Evolutionary conservation across 2,797 vertebrate genomes (phyloP).

Genomic region (Enteromius unitaeniatus): DNA sequence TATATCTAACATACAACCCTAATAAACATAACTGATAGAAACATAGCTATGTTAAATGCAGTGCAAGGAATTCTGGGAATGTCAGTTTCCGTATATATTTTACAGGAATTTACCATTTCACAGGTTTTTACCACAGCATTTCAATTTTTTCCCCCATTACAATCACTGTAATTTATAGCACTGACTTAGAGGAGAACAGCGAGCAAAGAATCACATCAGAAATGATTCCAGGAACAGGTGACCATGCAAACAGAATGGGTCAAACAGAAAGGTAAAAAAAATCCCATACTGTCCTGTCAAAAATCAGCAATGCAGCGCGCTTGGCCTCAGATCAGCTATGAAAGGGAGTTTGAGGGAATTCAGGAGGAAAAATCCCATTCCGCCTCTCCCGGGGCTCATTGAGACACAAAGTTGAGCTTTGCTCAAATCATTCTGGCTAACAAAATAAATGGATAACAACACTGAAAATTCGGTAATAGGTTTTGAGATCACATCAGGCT

Average conservation of each 20-base stretch:
- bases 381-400: conserved; percentile 20
- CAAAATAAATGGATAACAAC: conserved; percentile 62
- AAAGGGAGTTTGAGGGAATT: conserved; percentile 50
- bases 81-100: too few species aligned
- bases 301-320: not conserved
- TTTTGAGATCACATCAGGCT: conserved; percentile 53
- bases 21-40: too few species aligned
- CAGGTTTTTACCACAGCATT: too few species aligned
- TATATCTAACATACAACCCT: too few species aligned
- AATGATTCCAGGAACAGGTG: not conserved
- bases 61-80: too few species aligned
- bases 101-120: too few species aligned
- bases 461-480: conserved; percentile 57
- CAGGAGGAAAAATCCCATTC: conserved; percentile 51
- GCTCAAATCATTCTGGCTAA: conserved; percentile 60
- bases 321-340: conserved; percentile 51
- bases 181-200: not conserved
- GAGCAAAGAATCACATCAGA: not conserved
- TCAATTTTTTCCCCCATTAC: too few species aligned
- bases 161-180: not conserved
- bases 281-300: not conserved
- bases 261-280: not conserved
- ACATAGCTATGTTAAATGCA: too few species aligned
- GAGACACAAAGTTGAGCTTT: conserved; percentile 40
- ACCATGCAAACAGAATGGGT: not conserved